These are phyloP conservation scores for Danaus plexippus DNA, from an alignment of 1,140 invertebrate genomes.

Conservation along the genomic window DNA sequence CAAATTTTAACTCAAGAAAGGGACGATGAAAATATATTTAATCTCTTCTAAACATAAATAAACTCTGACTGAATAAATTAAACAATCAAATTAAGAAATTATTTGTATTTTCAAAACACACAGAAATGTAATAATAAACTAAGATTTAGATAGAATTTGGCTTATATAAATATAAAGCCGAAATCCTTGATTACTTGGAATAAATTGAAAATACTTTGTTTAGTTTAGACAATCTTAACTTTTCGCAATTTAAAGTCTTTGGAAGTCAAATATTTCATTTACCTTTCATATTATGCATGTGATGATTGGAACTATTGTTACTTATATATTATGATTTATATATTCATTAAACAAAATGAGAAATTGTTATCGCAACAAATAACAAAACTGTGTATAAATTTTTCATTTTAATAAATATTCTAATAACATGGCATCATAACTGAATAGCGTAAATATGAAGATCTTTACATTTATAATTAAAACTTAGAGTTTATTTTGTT, in stretches of 20 bases:
- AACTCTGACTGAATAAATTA: conserved; percentile 3
- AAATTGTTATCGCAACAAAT: no score
- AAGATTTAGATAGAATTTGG: conserved; percentile 5
- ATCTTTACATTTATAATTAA: background rate
- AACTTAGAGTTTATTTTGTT: no score
- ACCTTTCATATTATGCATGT: conserved; percentile 8
- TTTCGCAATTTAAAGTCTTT: background rate
- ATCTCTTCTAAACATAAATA: no score
- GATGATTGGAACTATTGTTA: background rate
- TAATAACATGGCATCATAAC: conserved; percentile 6
- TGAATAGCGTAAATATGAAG: background rate
- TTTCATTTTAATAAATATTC: conserved; percentile 5
- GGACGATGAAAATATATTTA: no score
- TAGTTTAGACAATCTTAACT: conserved; percentile 12
- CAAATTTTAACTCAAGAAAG: no score
- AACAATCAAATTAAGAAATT: conserved; percentile 13
- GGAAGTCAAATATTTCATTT: conserved; percentile 9
- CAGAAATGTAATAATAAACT: conserved; percentile 9
- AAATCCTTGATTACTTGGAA: conserved; percentile 16
- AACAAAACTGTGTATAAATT: no score
- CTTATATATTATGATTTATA: no score
- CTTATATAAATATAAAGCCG: conserved; percentile 8
- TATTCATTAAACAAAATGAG: no score
- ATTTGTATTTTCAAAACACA: conserved; percentile 10
- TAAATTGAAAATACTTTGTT: conserved; percentile 19